Conservation (phyloP, 2,797 vertebrate genomes). For the Echiichthys vipera region DNA sequence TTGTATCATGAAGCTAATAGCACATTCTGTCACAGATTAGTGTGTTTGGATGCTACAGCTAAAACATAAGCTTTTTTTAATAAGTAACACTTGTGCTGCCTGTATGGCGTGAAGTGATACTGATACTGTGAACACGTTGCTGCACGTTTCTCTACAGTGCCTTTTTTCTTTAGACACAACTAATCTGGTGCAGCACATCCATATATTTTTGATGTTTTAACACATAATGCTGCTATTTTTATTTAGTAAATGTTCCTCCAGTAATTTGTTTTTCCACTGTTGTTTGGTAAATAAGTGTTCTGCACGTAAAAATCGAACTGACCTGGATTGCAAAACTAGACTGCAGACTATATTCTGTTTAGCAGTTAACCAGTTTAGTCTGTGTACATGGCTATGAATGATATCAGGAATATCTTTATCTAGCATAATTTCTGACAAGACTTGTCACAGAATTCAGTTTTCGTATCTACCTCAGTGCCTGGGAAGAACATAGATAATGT, state of each 20-base stretch:
- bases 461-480: conserved; percentile 17
- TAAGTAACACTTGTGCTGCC: background rate
- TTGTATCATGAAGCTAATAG: background rate
- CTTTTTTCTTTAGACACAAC: background rate
- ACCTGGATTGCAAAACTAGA: background rate
- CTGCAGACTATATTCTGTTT: background rate
- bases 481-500: background rate
- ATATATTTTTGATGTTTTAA: conserved; percentile 15
- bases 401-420: background rate
- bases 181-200: background rate
- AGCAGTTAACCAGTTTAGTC: background rate
- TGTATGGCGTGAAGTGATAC: background rate
- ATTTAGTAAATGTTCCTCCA: background rate
- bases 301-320: background rate
- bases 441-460: background rate
- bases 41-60: background rate
- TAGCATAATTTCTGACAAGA: background rate
- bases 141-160: background rate
- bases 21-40: background rate
- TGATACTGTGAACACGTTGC: background rate
- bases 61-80: background rate
- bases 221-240: conserved; percentile 33
- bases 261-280: background rate
- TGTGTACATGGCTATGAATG: background rate
- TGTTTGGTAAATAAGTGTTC: conserved; percentile 4